Evolutionary conservation across 1,140 invertebrate species (phyloP).

Genomic region (Globodera rostochiensis): DNA sequence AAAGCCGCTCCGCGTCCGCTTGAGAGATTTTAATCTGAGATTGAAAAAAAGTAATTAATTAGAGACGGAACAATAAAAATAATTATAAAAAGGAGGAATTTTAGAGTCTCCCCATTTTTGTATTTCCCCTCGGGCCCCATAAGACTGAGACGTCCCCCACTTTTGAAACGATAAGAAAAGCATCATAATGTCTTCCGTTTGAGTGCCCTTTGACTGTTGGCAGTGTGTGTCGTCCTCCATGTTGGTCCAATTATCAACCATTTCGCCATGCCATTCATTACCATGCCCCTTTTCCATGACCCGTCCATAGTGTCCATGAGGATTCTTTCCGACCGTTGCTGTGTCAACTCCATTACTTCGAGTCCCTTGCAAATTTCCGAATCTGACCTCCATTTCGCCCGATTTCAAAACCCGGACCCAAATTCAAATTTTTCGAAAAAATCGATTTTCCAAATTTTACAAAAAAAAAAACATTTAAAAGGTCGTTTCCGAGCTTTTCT

Average conservation of each 20-base stretch:
- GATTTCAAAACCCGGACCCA: no score
- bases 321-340: not conserved
- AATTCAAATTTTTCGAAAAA: no score
- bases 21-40: constrained; percentile 18
- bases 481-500: no score
- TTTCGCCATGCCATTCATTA: not conserved
- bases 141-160: no score
- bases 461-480: no score
- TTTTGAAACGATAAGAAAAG: no score
- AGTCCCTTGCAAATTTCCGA: not conserved
- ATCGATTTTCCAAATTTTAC: no score
- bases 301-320: not conserved
- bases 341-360: not conserved
- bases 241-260: not conserved
- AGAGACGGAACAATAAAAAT: not conserved
- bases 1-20: constrained; percentile 14
- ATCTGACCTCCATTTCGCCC: no score
- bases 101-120: no score
- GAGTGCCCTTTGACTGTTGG: constrained; percentile 21
- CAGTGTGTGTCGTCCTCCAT: not conserved
- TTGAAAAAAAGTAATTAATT: not conserved
- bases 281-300: not conserved
- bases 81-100: not conserved
- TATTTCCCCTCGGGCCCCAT: no score
- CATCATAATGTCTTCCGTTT: constrained; percentile 15